Evolutionary conservation across 2,888 invertebrate species (phyloP).

Genomic region (Diachrysia chrysitis): DNA sequence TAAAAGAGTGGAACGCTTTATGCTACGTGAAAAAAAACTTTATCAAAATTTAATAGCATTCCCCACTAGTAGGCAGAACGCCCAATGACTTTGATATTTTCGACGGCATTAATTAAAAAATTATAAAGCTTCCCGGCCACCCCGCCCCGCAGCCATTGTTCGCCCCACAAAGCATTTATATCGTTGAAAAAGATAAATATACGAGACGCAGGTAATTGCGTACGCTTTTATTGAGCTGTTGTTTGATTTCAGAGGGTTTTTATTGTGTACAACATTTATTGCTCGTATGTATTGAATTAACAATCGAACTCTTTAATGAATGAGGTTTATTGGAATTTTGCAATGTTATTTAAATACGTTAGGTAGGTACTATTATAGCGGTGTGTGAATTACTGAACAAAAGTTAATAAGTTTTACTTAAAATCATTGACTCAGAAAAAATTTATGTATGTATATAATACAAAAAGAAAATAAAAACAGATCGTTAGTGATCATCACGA

Average conservation of each 20-base stretch:
- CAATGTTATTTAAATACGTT: not conserved
- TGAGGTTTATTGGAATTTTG: conserved; percentile 42
- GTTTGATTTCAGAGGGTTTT: conserved; percentile 86
- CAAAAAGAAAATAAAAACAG: no score
- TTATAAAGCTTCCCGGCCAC: conserved; percentile 85
- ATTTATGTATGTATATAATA: no score
- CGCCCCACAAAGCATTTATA: conserved; percentile 83
- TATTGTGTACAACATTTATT: conserved; percentile 73
- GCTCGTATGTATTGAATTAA: conserved; percentile 58
- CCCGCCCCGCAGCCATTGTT: conserved; percentile 76
- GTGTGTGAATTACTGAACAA: not conserved
- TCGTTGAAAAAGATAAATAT: conserved; percentile 87
- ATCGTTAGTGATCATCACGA: not conserved
- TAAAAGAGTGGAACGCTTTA: conserved; percentile 76
- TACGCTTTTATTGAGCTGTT: conserved; percentile 84
- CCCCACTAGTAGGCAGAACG: conserved; percentile 78
- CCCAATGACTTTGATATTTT: conserved; percentile 89
- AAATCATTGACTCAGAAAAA: not conserved
- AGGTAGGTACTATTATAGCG: not conserved
- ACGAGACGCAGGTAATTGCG: conserved; percentile 85
- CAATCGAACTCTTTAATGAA: conserved; percentile 55
- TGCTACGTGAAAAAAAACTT: conserved; percentile 71
- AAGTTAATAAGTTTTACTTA: not conserved
- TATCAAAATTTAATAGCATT: conserved; percentile 81
- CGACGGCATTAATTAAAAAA: conserved; percentile 89